These are phyloP conservation scores for Prunella strophiata DNA, from an alignment of 2,797 vertebrate genomes.

Conservation along the genomic window DNA sequence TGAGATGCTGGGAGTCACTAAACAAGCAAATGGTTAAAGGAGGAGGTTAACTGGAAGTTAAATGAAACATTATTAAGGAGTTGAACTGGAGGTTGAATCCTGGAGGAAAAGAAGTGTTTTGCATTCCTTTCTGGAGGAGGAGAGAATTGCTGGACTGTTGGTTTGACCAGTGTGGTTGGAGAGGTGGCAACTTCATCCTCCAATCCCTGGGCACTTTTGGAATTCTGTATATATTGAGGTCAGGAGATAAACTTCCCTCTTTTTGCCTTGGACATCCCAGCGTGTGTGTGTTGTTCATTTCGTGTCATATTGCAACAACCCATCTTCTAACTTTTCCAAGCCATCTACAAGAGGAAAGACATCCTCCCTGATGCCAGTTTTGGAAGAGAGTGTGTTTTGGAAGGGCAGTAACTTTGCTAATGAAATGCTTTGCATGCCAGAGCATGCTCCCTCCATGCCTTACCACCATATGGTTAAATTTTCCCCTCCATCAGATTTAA, in stretches of 20 bases:
- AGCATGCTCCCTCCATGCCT: not conserved
- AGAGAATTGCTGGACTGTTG: no score
- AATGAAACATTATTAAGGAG: not conserved
- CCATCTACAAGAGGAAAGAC: not conserved
- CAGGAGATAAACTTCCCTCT: no score
- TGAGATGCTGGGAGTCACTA: not conserved
- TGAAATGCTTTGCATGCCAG: not conserved
- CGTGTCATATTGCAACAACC: not conserved
- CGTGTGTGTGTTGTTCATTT: no score
- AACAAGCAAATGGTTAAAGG: not conserved
- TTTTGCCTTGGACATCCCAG: no score
- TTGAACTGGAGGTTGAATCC: not conserved
- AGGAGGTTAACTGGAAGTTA: not conserved
- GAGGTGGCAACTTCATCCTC: no score
- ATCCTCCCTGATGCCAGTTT: not conserved
- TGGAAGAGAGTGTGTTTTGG: not conserved
- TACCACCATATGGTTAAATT: slow-evolving; percentile 34
- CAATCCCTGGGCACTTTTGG: no score
- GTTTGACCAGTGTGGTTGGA: no score
- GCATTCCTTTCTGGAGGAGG: no score
- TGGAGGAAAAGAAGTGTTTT: not conserved
- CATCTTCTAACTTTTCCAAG: not conserved
- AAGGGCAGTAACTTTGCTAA: not conserved
- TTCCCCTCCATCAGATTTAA: slow-evolving; percentile 55
- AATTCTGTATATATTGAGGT: no score